Base-by-base conservation (phyloP, 2,113 vertebrate genomes). In the Catagonus wagneri region DNA sequence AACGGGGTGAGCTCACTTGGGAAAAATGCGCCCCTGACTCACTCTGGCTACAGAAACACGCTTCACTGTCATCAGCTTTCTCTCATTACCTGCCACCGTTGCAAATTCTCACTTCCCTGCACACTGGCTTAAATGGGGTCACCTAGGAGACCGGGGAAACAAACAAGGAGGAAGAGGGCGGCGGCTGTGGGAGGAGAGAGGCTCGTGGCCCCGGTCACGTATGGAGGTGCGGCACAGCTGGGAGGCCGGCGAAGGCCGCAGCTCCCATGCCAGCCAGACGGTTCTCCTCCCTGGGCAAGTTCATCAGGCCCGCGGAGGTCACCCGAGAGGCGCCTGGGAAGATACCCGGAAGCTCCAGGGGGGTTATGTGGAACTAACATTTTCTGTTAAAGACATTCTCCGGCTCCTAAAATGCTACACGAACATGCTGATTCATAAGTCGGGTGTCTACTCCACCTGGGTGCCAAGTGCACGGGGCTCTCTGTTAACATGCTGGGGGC, bases 71-170 rank as follows among this genome's bases (percentile, higher is more conserved):
- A 96, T 97, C 97, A 6, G 78, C 83, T 84, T 93, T 79, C 93
- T 97, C 97, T 96, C 84, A 95, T 97, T 96, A 96, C 97, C 95
- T 97, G 95, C 81, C 97, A 95, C 90, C 94, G 92, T 97, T 97
- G 87, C 97, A 96, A 95, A 96, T 95, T 39, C 95, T 96, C 97
- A 97, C 97, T 98, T 96, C 96, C 96, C 95, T 97, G 95, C 44
- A n/a, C 20, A 22, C 92, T 74, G 61, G 1, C 14, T 44, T 93
- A 98, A 97, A 71, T 52, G 88, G 91, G 74, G 93, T 94, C 97
- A 92, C 98, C 98, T 98, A 95, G 98, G 98, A 98, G 98, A 98
- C 96, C 0, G 3, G 58, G 66, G 94, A 98, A 98, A 98, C 98
- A 99, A 98, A 98, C 95, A 98, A 17, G 79, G 66, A 52, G 54